Base-by-base conservation (phyloP, 2,113 vertebrate genomes). In the Sebastes schlegelii region DNA sequence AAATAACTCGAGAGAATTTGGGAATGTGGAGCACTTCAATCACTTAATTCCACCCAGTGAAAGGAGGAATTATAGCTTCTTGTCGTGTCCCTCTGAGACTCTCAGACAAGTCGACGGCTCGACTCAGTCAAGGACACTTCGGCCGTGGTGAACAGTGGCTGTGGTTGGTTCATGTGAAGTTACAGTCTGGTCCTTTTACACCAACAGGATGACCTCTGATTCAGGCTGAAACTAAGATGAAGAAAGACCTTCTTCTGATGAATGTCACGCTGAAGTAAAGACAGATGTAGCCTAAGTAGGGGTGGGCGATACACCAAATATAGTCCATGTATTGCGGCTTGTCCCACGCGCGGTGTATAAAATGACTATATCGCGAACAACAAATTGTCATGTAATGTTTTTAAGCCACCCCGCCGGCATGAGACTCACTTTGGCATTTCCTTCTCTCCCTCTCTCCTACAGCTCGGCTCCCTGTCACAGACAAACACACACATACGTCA, bases 11-110 rank as follows among this genome's bases (percentile, higher is more conserved):
- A 0, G n/a, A 82, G 77, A 79, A 58, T 65, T 72, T 82, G 83
- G 85, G 83, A 90, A 92, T 85, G 89, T 87, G 82, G 86, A 88
- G 82, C 85, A 77, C 77, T 88, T 87, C 68, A 69, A 74, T 87
- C 49, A 63, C 45, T 63, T 85, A 21, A 69, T 73, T 77, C 72
- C 77, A 69, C 26, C 46, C 83, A 70, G 75, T 66, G 81, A 89
- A 83, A 74, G 23, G 83, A 88, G 86, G 86, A 85, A 81, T 86
- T 73, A 34, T 34, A 82, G 76, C 69, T 63, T 52, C 75, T 65
- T 6, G 67, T 48, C 52, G 23, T 49, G 71, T 80, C 72, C 77
- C 62, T 65, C 13, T 5, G 77, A 83, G 79, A 73, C 79, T 42
- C 21, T 63, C 51, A 77, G 82, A 61, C 34, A 1, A 72, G 68